Percentiles rank a stretch among this genome's conserved stretches.
phyloP scores from a whole-genome alignment of 2,113 vertebrate genomes.

The Calypte anna region DNA sequence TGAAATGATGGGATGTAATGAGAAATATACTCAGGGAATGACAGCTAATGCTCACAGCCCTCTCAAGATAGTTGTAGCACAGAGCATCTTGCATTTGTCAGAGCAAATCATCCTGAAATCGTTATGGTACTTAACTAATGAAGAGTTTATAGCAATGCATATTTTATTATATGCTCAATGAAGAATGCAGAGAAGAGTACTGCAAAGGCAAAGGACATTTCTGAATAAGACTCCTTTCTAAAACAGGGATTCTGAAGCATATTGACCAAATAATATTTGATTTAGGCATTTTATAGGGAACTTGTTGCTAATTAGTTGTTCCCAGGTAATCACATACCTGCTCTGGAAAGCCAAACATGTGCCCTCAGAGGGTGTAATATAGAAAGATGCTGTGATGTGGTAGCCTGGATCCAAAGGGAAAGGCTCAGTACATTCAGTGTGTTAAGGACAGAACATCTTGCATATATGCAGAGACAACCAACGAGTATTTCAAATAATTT shows the following conservation, averaged over 20 bases:
- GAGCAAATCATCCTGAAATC: slow-evolving; percentile 42
- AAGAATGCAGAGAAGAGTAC: background rate
- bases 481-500: background rate
- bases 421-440: background rate
- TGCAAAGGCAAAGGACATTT: background rate
- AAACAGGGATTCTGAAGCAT: background rate
- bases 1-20: slow-evolving; percentile 41
- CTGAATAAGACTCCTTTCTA: background rate
- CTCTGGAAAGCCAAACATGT: background rate
- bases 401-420: background rate
- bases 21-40: slow-evolving; percentile 28
- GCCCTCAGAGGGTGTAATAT: background rate
- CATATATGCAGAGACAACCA: background rate
- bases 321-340: background rate
- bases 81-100: slow-evolving; percentile 47
- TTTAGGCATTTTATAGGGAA: slow-evolving; percentile 4
- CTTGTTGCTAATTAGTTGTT: background rate
- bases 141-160: background rate
- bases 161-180: background rate
- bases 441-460: background rate
- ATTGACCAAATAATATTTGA: background rate
- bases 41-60: background rate
- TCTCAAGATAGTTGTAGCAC: slow-evolving; percentile 7
- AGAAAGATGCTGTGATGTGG: background rate
- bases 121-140: background rate